Evolutionary conservation across 2,113 vertebrate genomes (phyloP).

Genomic region (Scatophagus argus): DNA sequence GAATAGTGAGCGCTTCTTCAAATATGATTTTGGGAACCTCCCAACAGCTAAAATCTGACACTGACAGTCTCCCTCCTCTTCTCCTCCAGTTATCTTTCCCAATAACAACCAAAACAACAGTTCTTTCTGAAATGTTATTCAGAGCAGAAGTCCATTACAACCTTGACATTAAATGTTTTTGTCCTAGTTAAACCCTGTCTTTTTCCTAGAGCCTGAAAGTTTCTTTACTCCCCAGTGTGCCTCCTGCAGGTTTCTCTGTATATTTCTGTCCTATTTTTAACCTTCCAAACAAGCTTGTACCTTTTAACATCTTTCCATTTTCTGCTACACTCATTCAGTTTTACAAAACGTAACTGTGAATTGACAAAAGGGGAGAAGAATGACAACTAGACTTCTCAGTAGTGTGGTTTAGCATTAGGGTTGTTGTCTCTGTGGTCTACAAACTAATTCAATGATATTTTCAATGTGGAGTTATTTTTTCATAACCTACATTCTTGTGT

Average conservation of each 20-base stretch:
- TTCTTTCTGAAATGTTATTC: neutral
- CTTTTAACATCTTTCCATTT: neutral
- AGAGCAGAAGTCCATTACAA: neutral
- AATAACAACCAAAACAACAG: neutral
- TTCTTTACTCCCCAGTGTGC: slow-evolving; percentile 8
- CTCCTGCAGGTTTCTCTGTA: slow-evolving; percentile 14
- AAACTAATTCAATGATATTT: slow-evolving; percentile 48
- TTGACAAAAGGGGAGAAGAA: slow-evolving; percentile 2
- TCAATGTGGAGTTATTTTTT: slow-evolving; percentile 22
- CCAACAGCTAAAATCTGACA: neutral
- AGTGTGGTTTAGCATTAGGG: slow-evolving; percentile 20
- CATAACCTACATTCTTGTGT: slow-evolving; percentile 47
- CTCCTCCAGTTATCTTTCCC: neutral
- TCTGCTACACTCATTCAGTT: slow-evolving; percentile 6
- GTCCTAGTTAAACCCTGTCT: slow-evolving; percentile 7
- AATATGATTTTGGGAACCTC: slow-evolving; percentile 8
- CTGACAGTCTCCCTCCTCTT: neutral
- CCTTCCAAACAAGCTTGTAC: neutral
- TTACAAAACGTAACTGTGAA: slow-evolving; percentile 7
- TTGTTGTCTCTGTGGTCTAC: slow-evolving; percentile 22
- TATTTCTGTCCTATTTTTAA: slow-evolving; percentile 14
- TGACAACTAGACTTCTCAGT: slow-evolving; percentile 9
- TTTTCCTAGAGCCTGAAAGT: neutral
- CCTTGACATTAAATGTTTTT: slow-evolving; percentile 31
- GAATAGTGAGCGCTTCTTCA: neutral